Evolutionary conservation across 2,888 invertebrate genomes (phyloP).

Genomic region (Tipula vernalis): DNA sequence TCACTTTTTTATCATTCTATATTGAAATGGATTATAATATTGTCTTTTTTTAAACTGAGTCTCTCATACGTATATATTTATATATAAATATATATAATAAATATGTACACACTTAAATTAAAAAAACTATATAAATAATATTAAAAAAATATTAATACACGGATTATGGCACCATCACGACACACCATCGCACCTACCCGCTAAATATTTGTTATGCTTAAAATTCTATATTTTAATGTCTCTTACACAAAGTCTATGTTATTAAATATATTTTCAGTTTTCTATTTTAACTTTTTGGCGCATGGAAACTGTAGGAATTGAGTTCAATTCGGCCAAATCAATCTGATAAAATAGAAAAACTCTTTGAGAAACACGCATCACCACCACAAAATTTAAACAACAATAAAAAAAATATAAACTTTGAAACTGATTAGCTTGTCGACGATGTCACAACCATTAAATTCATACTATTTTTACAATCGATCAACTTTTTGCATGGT

Average conservation of each 20-base stretch:
- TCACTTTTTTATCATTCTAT: not conserved
- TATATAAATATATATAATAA: not conserved
- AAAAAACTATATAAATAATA: not conserved
- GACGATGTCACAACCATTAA: not conserved
- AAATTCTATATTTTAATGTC: not conserved
- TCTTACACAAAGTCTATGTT: not conserved
- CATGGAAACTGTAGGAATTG: not conserved
- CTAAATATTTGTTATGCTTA: not conserved
- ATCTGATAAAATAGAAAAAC: not conserved
- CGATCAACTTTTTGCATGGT: constrained; percentile 58
- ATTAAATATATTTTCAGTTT: not conserved
- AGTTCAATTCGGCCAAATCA: not conserved
- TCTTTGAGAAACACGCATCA: not conserved
- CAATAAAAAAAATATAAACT: not conserved
- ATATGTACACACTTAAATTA: not conserved
- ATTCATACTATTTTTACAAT: constrained; percentile 62
- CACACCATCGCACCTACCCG: not conserved
- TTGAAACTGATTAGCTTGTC: not conserved
- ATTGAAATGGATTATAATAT: not conserved
- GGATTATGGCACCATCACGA: not conserved
- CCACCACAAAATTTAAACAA: not conserved
- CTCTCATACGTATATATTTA: not conserved
- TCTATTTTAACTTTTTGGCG: not conserved
- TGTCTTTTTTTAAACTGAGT: not conserved
- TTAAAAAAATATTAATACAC: not conserved